Evolutionary conservation across 2,888 invertebrate species (phyloP).

Genomic region (Eugnorisma glareosa): DNA sequence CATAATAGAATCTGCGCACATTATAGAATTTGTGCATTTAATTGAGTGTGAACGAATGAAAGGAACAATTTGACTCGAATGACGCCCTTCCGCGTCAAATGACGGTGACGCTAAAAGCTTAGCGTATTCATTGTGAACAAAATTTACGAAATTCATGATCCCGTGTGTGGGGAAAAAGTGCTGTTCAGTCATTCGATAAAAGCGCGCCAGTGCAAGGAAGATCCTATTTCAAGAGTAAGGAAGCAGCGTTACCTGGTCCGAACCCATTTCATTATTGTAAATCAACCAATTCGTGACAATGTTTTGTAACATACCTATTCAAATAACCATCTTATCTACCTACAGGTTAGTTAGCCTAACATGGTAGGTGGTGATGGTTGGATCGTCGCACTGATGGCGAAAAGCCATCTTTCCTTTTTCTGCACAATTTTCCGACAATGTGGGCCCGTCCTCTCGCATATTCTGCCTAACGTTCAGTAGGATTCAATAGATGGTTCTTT

Average conservation of each 20-base stretch:
- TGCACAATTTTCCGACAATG: neutral
- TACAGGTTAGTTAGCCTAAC: too few relatives aligned
- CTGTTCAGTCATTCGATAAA: slow-evolving; percentile 19
- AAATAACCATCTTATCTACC: neutral
- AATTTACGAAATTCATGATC: slow-evolving; percentile 61
- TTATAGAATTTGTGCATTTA: slow-evolving; percentile 80
- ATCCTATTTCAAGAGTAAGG: slow-evolving; percentile 1
- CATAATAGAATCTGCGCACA: slow-evolving; percentile 58
- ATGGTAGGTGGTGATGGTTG: too few relatives aligned
- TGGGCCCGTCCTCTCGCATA: neutral
- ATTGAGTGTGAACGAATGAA: slow-evolving; percentile 82
- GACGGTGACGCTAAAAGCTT: slow-evolving; percentile 64
- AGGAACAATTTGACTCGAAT: slow-evolving; percentile 75
- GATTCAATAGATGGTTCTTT: too few relatives aligned
- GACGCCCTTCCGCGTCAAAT: slow-evolving; percentile 70
- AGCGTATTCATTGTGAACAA: slow-evolving; percentile 57
- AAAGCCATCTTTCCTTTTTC: neutral
- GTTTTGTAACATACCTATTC: neutral
- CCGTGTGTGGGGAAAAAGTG: slow-evolving; percentile 32
- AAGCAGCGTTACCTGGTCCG: neutral
- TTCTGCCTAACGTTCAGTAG: neutral
- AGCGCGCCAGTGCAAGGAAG: neutral
- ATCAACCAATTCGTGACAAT: neutral
- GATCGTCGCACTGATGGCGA: neutral
- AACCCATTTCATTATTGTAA: neutral